Percentiles rank a stretch among this genome's conserved stretches.
phyloP scores from a whole-genome alignment of 1,140 invertebrate genomes.

The Gonioctena quinquepunctata region DNA sequence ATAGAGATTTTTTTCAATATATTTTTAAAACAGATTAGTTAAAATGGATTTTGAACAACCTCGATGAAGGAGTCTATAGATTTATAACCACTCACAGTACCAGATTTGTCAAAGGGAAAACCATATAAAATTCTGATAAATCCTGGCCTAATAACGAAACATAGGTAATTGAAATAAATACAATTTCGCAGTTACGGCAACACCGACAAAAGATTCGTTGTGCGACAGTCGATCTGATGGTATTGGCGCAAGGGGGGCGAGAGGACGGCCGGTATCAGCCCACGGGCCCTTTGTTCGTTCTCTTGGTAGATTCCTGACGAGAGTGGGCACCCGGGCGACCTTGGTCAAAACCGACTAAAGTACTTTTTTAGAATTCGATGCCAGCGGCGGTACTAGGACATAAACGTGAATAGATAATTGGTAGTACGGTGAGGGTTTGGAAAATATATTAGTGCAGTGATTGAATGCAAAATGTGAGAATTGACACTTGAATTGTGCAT shows the following conservation, averaged over 20 bases:
- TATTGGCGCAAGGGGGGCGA: conserved; percentile 3
- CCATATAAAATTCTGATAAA: too few relatives aligned
- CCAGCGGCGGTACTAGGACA: conserved; percentile 1
- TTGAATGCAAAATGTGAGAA: too few relatives aligned
- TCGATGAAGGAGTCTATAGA: too few relatives aligned
- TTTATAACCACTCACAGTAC: too few relatives aligned
- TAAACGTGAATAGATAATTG: neutral
- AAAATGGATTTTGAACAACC: too few relatives aligned
- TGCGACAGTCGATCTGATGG: conserved; percentile 11
- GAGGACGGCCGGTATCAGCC: conserved; percentile 24
- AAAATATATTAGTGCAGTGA: too few relatives aligned
- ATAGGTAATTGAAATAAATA: too few relatives aligned
- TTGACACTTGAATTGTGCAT: too few relatives aligned
- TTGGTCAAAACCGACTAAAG: conserved; percentile 39
- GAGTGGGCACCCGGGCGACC: conserved; percentile 42
- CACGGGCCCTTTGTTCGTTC: conserved; percentile 40
- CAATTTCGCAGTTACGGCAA: neutral
- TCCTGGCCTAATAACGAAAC: too few relatives aligned
- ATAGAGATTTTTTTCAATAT: too few relatives aligned
- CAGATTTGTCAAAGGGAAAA: too few relatives aligned
- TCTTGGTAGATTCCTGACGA: conserved; percentile 37
- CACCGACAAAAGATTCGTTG: neutral
- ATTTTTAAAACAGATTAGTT: too few relatives aligned
- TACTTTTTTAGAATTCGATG: conserved; percentile 4
- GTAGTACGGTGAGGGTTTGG: conserved; percentile 2